Base-by-base conservation (phyloP, 2,113 vertebrate genomes). In the Colius striatus region DNA sequence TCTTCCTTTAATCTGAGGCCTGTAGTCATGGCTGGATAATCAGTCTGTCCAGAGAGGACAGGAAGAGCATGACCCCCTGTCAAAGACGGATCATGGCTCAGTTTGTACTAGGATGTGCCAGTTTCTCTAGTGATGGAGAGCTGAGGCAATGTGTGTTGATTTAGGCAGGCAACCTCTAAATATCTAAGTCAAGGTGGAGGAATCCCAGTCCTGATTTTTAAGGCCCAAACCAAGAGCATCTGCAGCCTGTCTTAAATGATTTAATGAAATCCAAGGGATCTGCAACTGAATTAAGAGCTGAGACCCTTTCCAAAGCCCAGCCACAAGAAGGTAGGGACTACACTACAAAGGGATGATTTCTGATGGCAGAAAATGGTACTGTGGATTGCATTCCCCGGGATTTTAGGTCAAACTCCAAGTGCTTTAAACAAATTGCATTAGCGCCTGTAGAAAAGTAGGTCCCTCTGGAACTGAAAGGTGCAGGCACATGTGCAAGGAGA, bases 371-470 rank as follows among this genome's bases (percentile, higher is more conserved):
- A 47, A 51, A 14, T 2, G 11, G 20, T 21, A 13, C 32, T 43
- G 19, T 7, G 26, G 1, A 0, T 21, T 22, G 5, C 32, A 3
- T 43, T 30, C 23, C 29, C 36, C 13, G 2, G 51, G 22, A 23
- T 55, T 65, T 71, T 25, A 36, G 47, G 45, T 17, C 41, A 53
- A 71, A 36, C 26, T 3, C 53, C 22, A 8, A 34, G 17, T 4
- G n/a, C n/a, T 47, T 58, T 5, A 27, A 54, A 41, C 10, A 20
- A 30, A 53, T 23, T 5, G 25, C 10, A 2, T 36, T 2, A 30
- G 70, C 36, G 70, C 45, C 70, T 76, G 4, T 6, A 4, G n/a
- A 3, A 1, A 2, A 18, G 58, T 4, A 10, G 13, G 45, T 54
- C 47, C 26, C 47, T 55, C n/a, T 45, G 54, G 41, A n/a, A 3